Evolutionary conservation across 2,797 vertebrate genomes (phyloP).

Genomic region (Argyrosomus regius): DNA sequence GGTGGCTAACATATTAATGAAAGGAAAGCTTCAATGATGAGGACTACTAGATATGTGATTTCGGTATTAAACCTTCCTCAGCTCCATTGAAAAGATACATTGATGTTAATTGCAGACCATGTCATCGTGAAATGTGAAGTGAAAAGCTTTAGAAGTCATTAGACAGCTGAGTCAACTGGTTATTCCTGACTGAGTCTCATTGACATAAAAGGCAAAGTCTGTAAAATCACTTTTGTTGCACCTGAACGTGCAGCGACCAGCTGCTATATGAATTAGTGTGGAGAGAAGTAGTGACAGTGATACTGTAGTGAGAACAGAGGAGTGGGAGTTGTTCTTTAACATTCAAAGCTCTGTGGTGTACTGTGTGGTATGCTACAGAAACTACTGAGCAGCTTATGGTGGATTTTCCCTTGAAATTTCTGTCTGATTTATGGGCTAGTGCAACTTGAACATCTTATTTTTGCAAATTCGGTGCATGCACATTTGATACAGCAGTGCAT

Average conservation of each 20-base stretch:
- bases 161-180: not conserved
- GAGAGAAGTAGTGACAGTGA: conserved; percentile 14
- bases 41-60: not conserved
- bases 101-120: not conserved
- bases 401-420: not conserved
- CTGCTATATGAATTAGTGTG: conserved; percentile 7
- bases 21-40: not conserved
- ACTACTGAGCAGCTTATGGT: not conserved
- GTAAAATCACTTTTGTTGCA: not conserved
- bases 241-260: not conserved
- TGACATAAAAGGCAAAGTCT: not conserved
- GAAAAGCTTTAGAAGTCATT: not conserved
- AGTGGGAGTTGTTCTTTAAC: conserved; percentile 40
- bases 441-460: not conserved
- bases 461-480: not conserved
- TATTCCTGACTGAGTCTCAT: not conserved
- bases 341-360: conserved; percentile 32
- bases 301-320: conserved; percentile 20
- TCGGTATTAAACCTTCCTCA: not conserved
- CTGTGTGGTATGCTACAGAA: conserved; percentile 8
- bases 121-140: not conserved
- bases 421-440: not conserved
- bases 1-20: no score
- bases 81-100: not conserved
- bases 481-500: not conserved